Evolutionary conservation across 2,113 vertebrate species (phyloP).

Genomic region (Nothoprocta pentlandii): DNA sequence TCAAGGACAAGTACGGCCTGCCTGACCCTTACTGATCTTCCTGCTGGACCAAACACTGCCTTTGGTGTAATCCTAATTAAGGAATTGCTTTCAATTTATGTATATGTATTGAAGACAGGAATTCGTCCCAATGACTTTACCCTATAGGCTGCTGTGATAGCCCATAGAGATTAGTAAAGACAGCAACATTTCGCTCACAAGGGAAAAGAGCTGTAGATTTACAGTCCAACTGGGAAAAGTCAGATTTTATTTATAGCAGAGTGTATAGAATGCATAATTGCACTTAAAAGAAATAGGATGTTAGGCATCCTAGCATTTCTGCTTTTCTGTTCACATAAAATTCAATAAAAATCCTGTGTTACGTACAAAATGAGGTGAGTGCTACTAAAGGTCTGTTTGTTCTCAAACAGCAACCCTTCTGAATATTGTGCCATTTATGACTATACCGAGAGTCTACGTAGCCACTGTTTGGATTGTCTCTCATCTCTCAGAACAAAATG

Average conservation of each 20-base stretch:
- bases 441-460: neutral
- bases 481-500: slow-evolving; percentile 49
- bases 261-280: neutral
- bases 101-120: neutral
- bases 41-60: neutral
- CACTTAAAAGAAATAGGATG: neutral
- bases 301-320: neutral
- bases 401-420: neutral
- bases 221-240: neutral
- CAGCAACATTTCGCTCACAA: neutral
- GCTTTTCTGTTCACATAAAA: neutral
- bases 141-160: neutral
- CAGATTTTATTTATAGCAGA: neutral
- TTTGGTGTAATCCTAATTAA: neutral
- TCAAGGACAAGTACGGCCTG: neutral
- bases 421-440: slow-evolving; percentile 10
- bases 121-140: neutral
- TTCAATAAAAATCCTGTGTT: slow-evolving; percentile 10
- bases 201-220: neutral
- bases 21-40: neutral
- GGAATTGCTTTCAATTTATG: neutral
- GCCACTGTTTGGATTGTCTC: slow-evolving; percentile 1
- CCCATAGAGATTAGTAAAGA: neutral
- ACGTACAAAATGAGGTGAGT: slow-evolving; percentile 19
- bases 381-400: neutral